Conservation (phyloP, 2,797 vertebrate genomes). For the Agapornis canus region DNA sequence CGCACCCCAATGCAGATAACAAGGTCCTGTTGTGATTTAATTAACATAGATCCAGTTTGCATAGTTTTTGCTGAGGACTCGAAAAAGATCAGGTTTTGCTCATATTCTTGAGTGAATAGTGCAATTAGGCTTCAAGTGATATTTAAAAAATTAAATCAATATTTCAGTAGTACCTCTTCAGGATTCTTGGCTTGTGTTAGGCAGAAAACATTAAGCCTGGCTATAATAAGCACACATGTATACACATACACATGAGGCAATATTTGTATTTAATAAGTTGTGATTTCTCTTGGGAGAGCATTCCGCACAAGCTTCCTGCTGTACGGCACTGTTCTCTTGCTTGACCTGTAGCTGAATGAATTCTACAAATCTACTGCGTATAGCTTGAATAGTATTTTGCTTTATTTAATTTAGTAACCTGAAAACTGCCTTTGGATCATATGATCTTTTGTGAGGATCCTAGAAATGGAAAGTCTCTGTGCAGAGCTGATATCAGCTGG, state of each 20-base stretch:
- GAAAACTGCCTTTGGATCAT: background rate
- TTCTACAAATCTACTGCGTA: background rate
- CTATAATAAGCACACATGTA: background rate
- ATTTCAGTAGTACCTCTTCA: background rate
- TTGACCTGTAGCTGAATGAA: background rate
- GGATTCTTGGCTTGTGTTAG: background rate
- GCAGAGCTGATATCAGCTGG: background rate
- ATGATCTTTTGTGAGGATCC: background rate
- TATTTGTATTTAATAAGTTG: background rate
- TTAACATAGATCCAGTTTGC: background rate
- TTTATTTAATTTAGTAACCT: background rate
- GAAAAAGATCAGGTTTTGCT: background rate
- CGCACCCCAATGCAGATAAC: background rate
- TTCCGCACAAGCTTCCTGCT: background rate
- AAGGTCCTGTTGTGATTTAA: background rate
- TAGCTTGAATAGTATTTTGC: background rate
- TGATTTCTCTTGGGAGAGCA: background rate
- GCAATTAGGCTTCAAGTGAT: background rate
- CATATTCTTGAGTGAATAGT: background rate
- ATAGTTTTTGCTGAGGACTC: background rate
- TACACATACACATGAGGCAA: background rate
- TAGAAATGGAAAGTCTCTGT: background rate
- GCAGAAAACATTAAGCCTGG: background rate
- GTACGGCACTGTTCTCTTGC: background rate
- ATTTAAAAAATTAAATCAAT: background rate